Conservation (phyloP, 35 echinoderm and acorn worm genomes). For the Heliocidaris erythrogramma region DNA sequence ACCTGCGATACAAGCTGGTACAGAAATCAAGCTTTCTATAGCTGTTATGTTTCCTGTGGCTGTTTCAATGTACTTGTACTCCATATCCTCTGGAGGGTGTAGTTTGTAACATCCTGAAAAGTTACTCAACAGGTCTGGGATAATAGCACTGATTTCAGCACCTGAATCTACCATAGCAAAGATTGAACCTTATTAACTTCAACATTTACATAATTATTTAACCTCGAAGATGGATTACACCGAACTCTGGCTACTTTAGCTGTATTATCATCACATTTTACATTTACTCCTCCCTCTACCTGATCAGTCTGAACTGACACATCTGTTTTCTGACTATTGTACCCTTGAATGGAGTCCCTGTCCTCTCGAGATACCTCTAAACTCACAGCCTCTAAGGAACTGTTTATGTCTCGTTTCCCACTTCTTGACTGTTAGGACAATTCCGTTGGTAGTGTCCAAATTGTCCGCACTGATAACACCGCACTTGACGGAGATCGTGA, state of each 20-base stretch:
- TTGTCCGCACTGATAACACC: no score
- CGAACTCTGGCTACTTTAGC: background rate
- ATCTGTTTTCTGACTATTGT: no score
- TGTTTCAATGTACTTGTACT: constrained; percentile 22
- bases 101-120: background rate
- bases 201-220: constrained; percentile 32
- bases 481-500: no score
- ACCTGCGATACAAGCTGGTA: background rate
- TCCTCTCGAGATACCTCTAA: no score
- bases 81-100: constrained; percentile 5
- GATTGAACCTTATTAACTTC: background rate
- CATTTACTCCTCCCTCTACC: no score
- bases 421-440: no score
- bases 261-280: background rate
- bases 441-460: no score
- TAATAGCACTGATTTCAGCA: background rate
- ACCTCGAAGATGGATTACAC: background rate
- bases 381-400: no score
- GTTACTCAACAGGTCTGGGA: background rate
- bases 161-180: constrained; percentile 22
- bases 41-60: background rate
- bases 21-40: constrained; percentile 9
- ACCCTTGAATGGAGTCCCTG: no score
- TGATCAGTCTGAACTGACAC: no score
- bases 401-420: no score